These are phyloP conservation scores for Colletes gigas DNA, from an alignment of 1,140 invertebrate genomes.

Conservation along the genomic window DNA sequence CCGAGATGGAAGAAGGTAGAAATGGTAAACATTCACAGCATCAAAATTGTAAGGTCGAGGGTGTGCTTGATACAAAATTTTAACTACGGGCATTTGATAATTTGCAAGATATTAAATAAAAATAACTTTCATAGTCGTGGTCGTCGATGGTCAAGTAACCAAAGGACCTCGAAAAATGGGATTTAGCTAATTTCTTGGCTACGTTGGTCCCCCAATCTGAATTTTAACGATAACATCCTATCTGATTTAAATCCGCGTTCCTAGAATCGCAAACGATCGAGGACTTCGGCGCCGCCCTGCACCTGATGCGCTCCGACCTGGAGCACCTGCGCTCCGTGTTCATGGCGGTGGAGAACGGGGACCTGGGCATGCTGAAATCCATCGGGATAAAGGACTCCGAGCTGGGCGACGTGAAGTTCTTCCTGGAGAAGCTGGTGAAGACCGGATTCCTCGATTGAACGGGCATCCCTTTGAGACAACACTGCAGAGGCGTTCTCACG, in stretches of 20 bases:
- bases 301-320: slow-evolving; percentile 92
- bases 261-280: slow-evolving; percentile 98
- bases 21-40: too few species aligned
- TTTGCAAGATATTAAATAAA: too few species aligned
- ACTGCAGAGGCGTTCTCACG: not conserved
- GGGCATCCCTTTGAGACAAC: not conserved
- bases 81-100: too few species aligned
- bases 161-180: not conserved
- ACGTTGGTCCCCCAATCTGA: too few species aligned
- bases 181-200: too few species aligned
- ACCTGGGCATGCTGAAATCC: slow-evolving; percentile 95
- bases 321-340: slow-evolving; percentile 96
- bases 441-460: slow-evolving; percentile 97
- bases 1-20: not conserved
- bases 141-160: not conserved
- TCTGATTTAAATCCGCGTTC: slow-evolving; percentile 36
- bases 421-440: slow-evolving; percentile 97
- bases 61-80: too few species aligned
- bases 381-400: slow-evolving; percentile 97
- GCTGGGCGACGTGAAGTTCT: slow-evolving; percentile 98
- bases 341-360: slow-evolving; percentile 97
- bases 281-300: slow-evolving; percentile 93
- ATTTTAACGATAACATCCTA: not conserved
- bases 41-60: too few species aligned
- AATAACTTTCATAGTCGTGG: too few species aligned